These are phyloP conservation scores for Drosophila sproati DNA, from an alignment of 1,140 invertebrate genomes.

Conservation along the genomic window DNA sequence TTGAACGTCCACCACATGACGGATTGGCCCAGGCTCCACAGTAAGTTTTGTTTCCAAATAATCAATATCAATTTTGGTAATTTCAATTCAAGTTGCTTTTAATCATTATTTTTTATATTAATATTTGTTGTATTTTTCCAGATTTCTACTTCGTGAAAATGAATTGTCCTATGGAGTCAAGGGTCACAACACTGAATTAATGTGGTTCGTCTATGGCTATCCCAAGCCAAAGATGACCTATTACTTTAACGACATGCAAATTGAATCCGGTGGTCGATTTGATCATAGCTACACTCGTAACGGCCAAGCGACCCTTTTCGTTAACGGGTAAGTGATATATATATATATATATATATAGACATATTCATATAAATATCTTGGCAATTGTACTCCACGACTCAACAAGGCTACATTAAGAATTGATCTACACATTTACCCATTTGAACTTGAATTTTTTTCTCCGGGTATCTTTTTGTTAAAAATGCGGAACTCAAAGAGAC, in stretches of 20 bases:
- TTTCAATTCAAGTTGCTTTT: too few relatives aligned
- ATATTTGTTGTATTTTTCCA: slow-evolving; percentile 15
- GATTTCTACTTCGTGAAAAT: slow-evolving; percentile 93
- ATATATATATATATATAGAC: not conserved
- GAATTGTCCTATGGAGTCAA: slow-evolving; percentile 95
- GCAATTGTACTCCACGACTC: too few relatives aligned
- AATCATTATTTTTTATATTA: not conserved
- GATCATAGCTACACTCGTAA: slow-evolving; percentile 95
- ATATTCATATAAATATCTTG: not conserved
- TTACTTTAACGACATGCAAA: slow-evolving; percentile 92
- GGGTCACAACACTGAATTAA: slow-evolving; percentile 93
- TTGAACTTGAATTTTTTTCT: too few relatives aligned
- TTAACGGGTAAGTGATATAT: slow-evolving; percentile 88
- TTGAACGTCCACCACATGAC: slow-evolving; percentile 93
- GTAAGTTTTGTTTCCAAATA: slow-evolving; percentile 44
- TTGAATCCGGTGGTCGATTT: slow-evolving; percentile 92
- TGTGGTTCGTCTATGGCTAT: slow-evolving; percentile 97
- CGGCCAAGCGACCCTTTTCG: slow-evolving; percentile 94
- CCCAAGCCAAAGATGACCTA: slow-evolving; percentile 96
- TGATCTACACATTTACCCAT: too few relatives aligned
- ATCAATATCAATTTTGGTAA: too few relatives aligned
- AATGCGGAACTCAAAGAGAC: too few relatives aligned
- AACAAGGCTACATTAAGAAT: too few relatives aligned
- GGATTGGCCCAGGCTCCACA: slow-evolving; percentile 91
- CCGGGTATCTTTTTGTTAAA: too few relatives aligned